Base-by-base conservation (phyloP, 2,113 vertebrate species). In the Oreochromis niloticus region DNA sequence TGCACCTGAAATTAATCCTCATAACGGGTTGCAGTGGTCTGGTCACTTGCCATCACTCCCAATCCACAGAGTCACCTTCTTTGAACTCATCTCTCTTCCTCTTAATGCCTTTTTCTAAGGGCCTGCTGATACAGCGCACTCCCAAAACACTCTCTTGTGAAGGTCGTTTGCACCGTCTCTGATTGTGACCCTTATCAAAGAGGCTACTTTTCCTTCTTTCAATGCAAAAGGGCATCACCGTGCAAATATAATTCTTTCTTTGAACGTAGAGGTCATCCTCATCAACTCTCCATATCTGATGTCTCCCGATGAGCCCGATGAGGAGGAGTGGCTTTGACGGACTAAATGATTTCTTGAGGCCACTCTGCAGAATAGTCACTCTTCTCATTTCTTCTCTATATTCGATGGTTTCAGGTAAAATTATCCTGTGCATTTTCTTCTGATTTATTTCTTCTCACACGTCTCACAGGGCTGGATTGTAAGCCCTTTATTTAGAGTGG, bases 1-100 rank as follows among this genome's bases (percentile, higher is more conserved):
- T 8, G 7, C 34, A 36, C 34, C 34, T 0, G 1, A 17, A 32
- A 61, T 61, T 17, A 27, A 0, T 0, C 57, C 30, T 34, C 57
- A 61, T 34, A 34, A 19, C 30, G 17, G 0, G 34, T 39, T 66
- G 39, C 34, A 39, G 34, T 22, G 36, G 36, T 39, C 36, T 39
- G 9, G 9, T 39, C 36, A 39, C 36, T 39, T 39, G 63, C 63
- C 34, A 68, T 68, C 1, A 39, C 63, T 39, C 11, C 34, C 19
- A 68, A 68, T 68, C 63, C 34, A 68, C 19, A 68, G 36, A 39
- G 63, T 68, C 63, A 1, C 34, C 34, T 39, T 13, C 63, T 66
- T 66, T 66, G 61, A 66, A 66, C 7, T 13, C 61, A 13, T 39
- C 10, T 68, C 19, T 3, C 63, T n/a, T 0, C 17, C 63, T 68